Conservation (phyloP, 2,888 invertebrate genomes). For the Cheilosia vulpina region DNA sequence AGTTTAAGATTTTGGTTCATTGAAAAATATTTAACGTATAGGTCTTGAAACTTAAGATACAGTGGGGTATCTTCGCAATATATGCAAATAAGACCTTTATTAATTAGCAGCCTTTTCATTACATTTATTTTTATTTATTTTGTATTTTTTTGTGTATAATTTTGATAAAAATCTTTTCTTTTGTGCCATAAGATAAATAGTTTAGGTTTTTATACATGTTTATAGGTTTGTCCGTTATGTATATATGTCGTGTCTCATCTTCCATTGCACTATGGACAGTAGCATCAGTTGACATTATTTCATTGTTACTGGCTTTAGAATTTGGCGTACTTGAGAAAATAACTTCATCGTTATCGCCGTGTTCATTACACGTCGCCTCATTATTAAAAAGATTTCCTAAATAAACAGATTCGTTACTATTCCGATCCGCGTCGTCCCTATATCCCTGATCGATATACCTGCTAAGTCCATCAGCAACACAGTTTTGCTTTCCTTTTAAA, state of each 20-base stretch:
- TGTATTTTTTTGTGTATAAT: slow-evolving; percentile 17
- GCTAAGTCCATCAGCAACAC: too few species aligned
- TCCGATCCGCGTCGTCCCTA: too few species aligned
- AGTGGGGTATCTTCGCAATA: not conserved
- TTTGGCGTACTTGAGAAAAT: too few species aligned
- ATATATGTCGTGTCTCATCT: slow-evolving; percentile 6
- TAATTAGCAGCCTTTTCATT: slow-evolving; percentile 2
- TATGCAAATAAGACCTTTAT: slow-evolving; percentile 1
- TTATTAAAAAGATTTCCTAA: too few species aligned
- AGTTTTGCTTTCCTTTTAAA: too few species aligned
- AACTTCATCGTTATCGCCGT: too few species aligned
- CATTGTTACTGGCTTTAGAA: too few species aligned
- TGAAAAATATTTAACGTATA: slow-evolving; percentile 4
- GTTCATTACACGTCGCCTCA: too few species aligned
- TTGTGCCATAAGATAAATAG: not conserved
- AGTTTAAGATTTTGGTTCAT: not conserved
- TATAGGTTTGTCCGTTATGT: slow-evolving; percentile 1
- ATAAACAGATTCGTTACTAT: too few species aligned
- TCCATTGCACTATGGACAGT: slow-evolving; percentile 13
- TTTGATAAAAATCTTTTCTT: slow-evolving; percentile 1
- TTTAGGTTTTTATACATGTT: slow-evolving; percentile 18
- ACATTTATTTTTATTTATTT: not conserved
- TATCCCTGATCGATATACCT: too few species aligned
- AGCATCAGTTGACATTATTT: not conserved
- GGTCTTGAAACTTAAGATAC: slow-evolving; percentile 2